phyloP scores from a whole-genome alignment of 2,888 invertebrate genomes.

The Lasioglossum malachurum region DNA sequence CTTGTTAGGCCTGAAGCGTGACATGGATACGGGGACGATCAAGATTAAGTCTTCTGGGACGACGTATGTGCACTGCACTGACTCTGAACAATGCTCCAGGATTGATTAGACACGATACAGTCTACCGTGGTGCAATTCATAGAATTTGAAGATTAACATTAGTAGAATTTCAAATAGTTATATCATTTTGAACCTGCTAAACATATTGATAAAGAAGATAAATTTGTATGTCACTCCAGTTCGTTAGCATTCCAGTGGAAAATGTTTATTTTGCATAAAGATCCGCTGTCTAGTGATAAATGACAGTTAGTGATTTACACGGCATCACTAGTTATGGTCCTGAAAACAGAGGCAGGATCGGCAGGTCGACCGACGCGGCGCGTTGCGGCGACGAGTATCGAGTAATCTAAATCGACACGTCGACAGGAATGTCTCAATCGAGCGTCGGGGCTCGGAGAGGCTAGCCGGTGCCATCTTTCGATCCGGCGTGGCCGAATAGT shows the following conservation, averaged over 20 bases:
- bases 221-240: no score
- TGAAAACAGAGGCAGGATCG: neutral
- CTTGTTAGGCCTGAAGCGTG: neutral
- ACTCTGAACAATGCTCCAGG: no score
- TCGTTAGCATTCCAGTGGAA: no score
- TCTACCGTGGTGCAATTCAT: no score
- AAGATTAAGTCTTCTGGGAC: neutral
- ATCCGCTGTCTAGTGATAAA: no score
- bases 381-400: neutral
- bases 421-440: constrained; percentile 44
- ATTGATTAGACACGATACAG: no score
- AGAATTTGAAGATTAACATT: no score
- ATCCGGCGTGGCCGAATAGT: constrained; percentile 62
- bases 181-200: no score
- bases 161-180: no score
- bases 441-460: constrained; percentile 23
- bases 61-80: neutral
- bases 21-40: neutral
- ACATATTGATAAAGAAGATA: no score
- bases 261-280: no score
- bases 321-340: neutral
- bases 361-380: neutral
- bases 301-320: no score
- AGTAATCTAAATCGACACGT: neutral
- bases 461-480: constrained; percentile 47